These are phyloP conservation scores for Lithobates sylvaticus DNA, from an alignment of 2,797 vertebrate species.

Conservation along the genomic window DNA sequence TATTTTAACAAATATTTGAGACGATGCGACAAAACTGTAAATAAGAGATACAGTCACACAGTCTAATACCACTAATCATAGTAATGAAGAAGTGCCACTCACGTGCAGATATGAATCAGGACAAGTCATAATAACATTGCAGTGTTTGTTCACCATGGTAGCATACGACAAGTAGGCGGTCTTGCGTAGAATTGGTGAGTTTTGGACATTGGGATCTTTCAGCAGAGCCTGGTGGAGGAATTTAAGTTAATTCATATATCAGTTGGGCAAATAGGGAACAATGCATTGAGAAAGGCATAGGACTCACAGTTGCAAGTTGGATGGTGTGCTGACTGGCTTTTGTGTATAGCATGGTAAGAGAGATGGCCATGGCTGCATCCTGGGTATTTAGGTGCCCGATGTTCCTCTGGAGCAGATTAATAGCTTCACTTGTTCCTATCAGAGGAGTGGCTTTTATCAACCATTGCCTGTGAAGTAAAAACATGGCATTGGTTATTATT, in stretches of 20 bases:
- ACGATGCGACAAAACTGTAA: not conserved
- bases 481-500: not conserved
- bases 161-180: slow-evolving; percentile 79
- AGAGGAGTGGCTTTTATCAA: slow-evolving; percentile 78
- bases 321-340: slow-evolving; percentile 67
- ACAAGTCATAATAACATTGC: slow-evolving; percentile 74
- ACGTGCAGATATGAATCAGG: slow-evolving; percentile 81
- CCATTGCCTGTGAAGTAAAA: slow-evolving; percentile 74
- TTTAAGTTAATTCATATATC: not conserved
- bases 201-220: slow-evolving; percentile 64
- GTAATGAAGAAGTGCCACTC: not conserved
- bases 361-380: slow-evolving; percentile 76
- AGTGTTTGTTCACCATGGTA: slow-evolving; percentile 82
- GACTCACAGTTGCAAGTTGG: slow-evolving; percentile 62
- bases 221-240: slow-evolving; percentile 75
- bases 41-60: not conserved
- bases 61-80: not conserved
- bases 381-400: slow-evolving; percentile 68
- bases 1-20: too few species aligned
- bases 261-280: not conserved
- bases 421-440: slow-evolving; percentile 73
- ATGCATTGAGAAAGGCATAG: not conserved
- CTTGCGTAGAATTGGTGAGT: slow-evolving; percentile 69
- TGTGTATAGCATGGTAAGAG: slow-evolving; percentile 77
- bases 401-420: slow-evolving; percentile 81